phyloP scores from a whole-genome alignment of 1,140 invertebrate genomes.

The Wiebesia pumilae region DNA sequence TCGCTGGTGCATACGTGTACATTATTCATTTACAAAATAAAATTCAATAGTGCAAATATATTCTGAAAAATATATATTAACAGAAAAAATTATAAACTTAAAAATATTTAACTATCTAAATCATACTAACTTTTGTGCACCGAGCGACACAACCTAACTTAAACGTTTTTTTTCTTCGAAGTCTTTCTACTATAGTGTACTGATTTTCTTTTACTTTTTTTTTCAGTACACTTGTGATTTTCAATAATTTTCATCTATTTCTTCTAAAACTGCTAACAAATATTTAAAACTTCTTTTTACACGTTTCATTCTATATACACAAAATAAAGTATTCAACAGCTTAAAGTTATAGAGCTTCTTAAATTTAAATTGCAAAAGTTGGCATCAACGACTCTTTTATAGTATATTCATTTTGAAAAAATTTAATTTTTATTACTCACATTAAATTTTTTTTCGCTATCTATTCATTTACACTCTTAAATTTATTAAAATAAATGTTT shows the following conservation, averaged over 20 bases:
- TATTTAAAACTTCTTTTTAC: conserved; percentile 26
- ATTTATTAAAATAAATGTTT: conserved; percentile 9
- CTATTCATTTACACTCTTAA: neutral
- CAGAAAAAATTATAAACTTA: conserved; percentile 25
- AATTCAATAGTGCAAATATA: conserved; percentile 28
- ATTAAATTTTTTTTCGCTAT: neutral
- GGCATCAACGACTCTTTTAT: conserved; percentile 37
- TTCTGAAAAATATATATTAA: conserved; percentile 33
- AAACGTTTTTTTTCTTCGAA: conserved; percentile 20
- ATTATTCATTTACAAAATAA: conserved; percentile 40
- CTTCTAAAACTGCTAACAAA: conserved; percentile 18
- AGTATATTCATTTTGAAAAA: conserved; percentile 36
- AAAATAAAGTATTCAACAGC: conserved; percentile 31
- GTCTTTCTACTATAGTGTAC: neutral
- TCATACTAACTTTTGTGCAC: conserved; percentile 44
- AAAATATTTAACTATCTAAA: conserved; percentile 44
- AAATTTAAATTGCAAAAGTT: conserved; percentile 47
- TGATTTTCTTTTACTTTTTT: neutral
- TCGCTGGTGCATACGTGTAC: conserved; percentile 17
- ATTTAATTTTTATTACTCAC: conserved; percentile 13
- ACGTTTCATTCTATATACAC: conserved; percentile 29
- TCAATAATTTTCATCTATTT: conserved; percentile 41
- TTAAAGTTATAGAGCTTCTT: conserved; percentile 41
- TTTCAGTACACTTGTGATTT: conserved; percentile 47
- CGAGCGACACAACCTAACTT: conserved; percentile 2